Evolutionary conservation across 2,797 vertebrate genomes (phyloP), one percentile per base, ranked within the genome.

Genomic region (Betta splendens): DNA sequence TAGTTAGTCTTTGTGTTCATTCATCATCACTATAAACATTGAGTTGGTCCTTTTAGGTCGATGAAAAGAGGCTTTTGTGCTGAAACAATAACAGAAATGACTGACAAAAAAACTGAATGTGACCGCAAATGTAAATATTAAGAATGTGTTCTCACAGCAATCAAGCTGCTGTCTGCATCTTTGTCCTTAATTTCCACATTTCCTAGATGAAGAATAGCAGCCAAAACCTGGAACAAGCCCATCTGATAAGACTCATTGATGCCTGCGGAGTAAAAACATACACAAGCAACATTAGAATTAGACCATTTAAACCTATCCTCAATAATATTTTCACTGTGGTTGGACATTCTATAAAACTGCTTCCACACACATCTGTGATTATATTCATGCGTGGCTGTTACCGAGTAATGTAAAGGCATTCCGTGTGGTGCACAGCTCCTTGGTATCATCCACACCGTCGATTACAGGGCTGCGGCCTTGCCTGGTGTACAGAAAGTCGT

Each of bases 161-260:
- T 86, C 46, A 89, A n/a, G 72, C 96, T 97, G 90, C 96, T 99
- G 87, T 99, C 98, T 18, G 95, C 85, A 68, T 99, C 97, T 79
- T 89, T 91, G 75, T 95, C 93, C 10, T 91, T 94, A 81, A 99
- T 94, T 40, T 92, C 92, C 85, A 99, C 96, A 0, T 99, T 99
- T 64, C 98, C 97, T 63, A 99, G 77, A 83, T 99, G 98, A 88
- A 99, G 94, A 85, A 99, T 95, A 53, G 95, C 94, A 77, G 95
- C 95, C 72, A 99, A 91, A 83, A 99, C 94, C 76, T 92, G 92
- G 87, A 98, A 99, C 86, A 99, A 89, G 23, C 95, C 95, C 93
- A 94, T 96, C 91, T 99, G 98, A 85, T 95, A 92, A 29, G 93
- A 93, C 74, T 98, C 97, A 72, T 91, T 94, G 69, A 99, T 95